phyloP scores from a whole-genome alignment of 1,140 invertebrate genomes.

The Drosophila ambigua region DNA sequence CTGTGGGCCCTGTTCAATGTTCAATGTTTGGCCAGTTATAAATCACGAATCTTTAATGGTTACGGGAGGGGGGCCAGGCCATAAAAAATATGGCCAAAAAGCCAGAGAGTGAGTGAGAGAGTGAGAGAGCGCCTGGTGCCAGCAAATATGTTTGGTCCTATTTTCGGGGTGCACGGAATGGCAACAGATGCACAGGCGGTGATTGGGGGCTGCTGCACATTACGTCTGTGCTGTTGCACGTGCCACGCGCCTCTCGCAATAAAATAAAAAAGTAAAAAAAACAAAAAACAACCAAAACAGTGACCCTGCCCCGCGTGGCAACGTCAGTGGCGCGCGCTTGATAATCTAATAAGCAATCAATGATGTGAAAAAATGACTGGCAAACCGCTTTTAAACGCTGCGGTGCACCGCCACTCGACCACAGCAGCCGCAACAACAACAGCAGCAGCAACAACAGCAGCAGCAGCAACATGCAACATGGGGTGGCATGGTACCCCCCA shows the following conservation, averaged over 20 bases:
- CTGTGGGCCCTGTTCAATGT: conserved; percentile 20
- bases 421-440: conserved; percentile 28
- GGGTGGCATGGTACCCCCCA: conserved; percentile 6
- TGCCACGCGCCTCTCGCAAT: conserved; percentile 43
- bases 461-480: conserved; percentile 6
- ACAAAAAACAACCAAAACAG: conserved; percentile 1
- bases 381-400: conserved; percentile 75
- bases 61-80: conserved; percentile 2
- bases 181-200: conserved; percentile 65
- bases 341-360: conserved; percentile 81
- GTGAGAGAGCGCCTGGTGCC: neutral
- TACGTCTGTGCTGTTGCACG: conserved; percentile 56
- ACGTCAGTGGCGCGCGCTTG: conserved; percentile 61
- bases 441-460: conserved; percentile 8
- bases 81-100: conserved; percentile 42
- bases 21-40: conserved; percentile 41
- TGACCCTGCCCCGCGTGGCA: neutral
- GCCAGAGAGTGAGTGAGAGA: neutral
- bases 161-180: conserved; percentile 63
- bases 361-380: conserved; percentile 80
- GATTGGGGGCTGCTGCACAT: conserved; percentile 55
- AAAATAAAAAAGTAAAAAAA: conserved; percentile 29
- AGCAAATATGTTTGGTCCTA: conserved; percentile 52
- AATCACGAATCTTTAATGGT: conserved; percentile 68
- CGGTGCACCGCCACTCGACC: conserved; percentile 66